Base-by-base conservation (phyloP, 2,888 invertebrate genomes). In the Eilema caniola region DNA sequence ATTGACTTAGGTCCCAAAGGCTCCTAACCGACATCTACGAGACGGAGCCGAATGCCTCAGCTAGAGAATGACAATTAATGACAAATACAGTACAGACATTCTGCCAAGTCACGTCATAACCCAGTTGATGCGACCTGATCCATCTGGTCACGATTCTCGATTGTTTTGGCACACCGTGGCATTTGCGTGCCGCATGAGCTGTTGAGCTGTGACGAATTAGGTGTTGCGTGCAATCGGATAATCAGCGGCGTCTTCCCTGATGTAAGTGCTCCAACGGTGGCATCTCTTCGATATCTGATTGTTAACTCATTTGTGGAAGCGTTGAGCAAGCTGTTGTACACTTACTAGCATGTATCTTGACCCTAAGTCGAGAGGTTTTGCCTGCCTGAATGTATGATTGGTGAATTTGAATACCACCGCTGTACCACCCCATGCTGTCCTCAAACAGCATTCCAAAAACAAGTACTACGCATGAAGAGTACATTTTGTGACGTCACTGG, bases 131-230 rank as follows among this genome's bases (percentile, higher is more conserved):
- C 41, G 62, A 65, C 31, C 57, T 62, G 66, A 67, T 65, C 63
- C 31, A 53, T 41, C 24, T 37, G n/a, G 2, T 63, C 71, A 72
- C 65, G 68, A 73, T 60, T 60, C 33, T n/a, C 20, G 41, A 53
- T 61, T 37, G 28, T 60, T 47, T 72, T 69, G 20, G 56, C 63
- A 69, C 69, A 64, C 56, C 59, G 24, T 74, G 70, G 11, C 66
- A 75, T 81, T 78, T 74, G 78, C 77, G 73, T 79, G 77, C 31
- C 12, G 23, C 61, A 72, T 71, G 77, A 64, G 68, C 68, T 73
- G 73, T 65, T 69, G 62, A n/a, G 67, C 28, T 72, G 72, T 77
- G 74, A 60, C 79, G 70, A 78, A 81, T 79, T 59, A 59, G n/a
- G 24, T 53, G 62, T 79, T 75, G 77, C 81, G 68, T 79, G 81